Percentiles rank a stretch among this genome's conserved stretches.
These are phyloP conservation scores for Idris sp. DNA, from an alignment of 1,140 invertebrate species.

Conservation along the genomic window DNA sequence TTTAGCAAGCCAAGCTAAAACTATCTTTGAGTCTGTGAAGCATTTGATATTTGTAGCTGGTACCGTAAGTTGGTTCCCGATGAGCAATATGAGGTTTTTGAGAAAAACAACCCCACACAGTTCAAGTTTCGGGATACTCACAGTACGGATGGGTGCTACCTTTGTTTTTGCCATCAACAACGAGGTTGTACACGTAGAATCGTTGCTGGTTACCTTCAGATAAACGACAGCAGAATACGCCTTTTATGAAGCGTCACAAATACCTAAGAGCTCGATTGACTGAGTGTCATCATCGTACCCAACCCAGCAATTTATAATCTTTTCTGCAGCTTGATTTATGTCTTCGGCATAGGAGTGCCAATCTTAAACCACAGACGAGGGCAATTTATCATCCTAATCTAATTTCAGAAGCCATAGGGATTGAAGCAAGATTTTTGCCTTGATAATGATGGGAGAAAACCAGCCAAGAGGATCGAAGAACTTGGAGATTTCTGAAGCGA, in stretches of 20 bases:
- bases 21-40: not conserved
- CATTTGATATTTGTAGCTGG: not conserved
- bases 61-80: not conserved
- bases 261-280: not conserved
- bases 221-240: not conserved
- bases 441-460: slow-evolving; percentile 2
- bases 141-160: not conserved
- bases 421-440: not conserved
- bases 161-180: slow-evolving; percentile 6
- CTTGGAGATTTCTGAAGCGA: not conserved
- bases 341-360: not conserved
- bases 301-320: not conserved
- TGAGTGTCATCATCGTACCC: not conserved
- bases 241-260: not conserved
- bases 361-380: not conserved
- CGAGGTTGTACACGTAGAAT: no score
- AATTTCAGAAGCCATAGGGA: slow-evolving; percentile 1
- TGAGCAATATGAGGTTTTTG: not conserved
- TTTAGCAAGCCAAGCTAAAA: not conserved
- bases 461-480: slow-evolving; percentile 11
- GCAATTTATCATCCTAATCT: slow-evolving; percentile 2
- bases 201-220: not conserved
- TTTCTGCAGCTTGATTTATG: no score
- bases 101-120: not conserved
- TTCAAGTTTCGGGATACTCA: slow-evolving; percentile 2